Evolutionary conservation across 1,140 invertebrate species (phyloP).

Genomic region (Coenobita brevimanus): DNA sequence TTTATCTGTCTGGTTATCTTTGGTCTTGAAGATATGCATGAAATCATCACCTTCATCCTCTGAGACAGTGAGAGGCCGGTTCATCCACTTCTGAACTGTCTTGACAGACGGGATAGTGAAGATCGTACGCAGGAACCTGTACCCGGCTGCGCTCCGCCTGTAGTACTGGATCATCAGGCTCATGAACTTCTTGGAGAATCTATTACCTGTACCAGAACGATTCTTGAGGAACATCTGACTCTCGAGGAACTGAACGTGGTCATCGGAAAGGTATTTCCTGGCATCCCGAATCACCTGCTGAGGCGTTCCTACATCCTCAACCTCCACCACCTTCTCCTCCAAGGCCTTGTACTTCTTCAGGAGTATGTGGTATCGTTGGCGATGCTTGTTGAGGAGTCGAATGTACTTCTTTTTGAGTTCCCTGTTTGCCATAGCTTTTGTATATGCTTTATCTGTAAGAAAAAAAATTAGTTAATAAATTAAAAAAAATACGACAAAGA

Average conservation of each 20-base stretch:
- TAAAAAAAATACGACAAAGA: too few relatives aligned
- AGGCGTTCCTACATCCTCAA: constrained; percentile 29
- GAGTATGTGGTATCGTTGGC: constrained; percentile 21
- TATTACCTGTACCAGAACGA: constrained; percentile 37
- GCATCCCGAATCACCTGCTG: constrained; percentile 49
- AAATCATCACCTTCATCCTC: neutral
- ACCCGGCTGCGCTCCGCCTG: constrained; percentile 40
- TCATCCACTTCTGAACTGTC: constrained; percentile 26
- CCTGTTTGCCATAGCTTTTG: too few relatives aligned
- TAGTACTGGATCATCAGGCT: constrained; percentile 42
- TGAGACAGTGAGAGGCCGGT: neutral
- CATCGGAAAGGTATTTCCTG: constrained; percentile 44
- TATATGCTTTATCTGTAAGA: too few relatives aligned
- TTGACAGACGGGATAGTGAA: constrained; percentile 43
- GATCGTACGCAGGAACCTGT: constrained; percentile 44
- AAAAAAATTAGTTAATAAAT: too few relatives aligned
- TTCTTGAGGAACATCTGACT: constrained; percentile 57
- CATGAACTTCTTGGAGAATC: constrained; percentile 53
- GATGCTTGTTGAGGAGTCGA: constrained; percentile 24
- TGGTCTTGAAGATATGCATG: neutral
- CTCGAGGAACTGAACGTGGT: constrained; percentile 48
- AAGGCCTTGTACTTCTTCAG: constrained; percentile 29
- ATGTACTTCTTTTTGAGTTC: constrained; percentile 38
- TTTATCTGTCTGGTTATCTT: too few relatives aligned
- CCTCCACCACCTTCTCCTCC: neutral